Conservation (phyloP, 2,888 invertebrate genomes). For the Eretmocerus hayati region DNA sequence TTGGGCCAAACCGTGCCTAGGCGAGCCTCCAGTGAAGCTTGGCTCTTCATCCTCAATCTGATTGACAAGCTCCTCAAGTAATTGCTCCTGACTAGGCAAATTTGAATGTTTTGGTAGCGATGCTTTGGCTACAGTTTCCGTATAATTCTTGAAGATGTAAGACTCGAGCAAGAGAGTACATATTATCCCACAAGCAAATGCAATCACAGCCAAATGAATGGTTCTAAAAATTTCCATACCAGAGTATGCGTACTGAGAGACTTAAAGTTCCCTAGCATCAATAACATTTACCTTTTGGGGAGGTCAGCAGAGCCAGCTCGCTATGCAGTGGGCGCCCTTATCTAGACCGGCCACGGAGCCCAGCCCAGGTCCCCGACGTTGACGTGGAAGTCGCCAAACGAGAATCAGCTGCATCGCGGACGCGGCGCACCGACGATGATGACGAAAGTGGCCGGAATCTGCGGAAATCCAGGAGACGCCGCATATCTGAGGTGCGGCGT, state of each 20-base stretch:
- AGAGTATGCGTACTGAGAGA: conserved; percentile 16
- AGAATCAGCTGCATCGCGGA: too few relatives aligned
- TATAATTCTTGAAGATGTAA: conserved; percentile 44
- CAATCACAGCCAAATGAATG: conserved; percentile 37
- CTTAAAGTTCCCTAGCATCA: not conserved
- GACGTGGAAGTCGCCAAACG: too few relatives aligned
- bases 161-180: conserved; percentile 43
- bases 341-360: too few relatives aligned
- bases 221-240: conserved; percentile 42
- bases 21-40: conserved; percentile 35
- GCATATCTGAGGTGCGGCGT: too few relatives aligned
- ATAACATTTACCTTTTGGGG: too few relatives aligned
- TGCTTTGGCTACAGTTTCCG: conserved; percentile 41
- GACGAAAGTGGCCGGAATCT: too few relatives aligned
- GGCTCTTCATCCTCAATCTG: conserved; percentile 39
- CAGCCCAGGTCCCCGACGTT: too few relatives aligned
- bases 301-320: too few relatives aligned
- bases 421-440: too few relatives aligned
- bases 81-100: conserved; percentile 39
- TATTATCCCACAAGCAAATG: conserved; percentile 43
- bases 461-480: too few relatives aligned
- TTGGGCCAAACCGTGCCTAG: conserved; percentile 34
- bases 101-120: conserved; percentile 38
- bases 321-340: too few relatives aligned
- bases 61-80: conserved; percentile 45